Evolutionary conservation across 2,113 vertebrate genomes (phyloP).

Genomic region (Genyomyrus donnyi): DNA sequence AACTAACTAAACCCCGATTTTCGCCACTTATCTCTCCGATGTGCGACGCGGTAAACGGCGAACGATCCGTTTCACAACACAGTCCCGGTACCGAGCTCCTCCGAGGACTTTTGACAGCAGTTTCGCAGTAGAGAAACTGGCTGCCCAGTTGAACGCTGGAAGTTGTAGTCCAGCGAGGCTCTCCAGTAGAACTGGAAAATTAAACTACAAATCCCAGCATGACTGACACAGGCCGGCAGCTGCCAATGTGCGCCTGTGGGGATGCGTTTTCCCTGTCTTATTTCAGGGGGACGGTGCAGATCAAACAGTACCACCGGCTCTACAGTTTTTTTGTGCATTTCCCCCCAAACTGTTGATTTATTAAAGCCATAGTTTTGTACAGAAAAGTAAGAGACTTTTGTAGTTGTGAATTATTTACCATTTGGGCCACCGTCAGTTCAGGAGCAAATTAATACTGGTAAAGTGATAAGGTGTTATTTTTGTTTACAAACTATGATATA

Average conservation of each 20-base stretch:
- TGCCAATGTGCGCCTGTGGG: not conserved
- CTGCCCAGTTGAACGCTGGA: slow-evolving; percentile 6
- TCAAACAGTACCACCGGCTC: not conserved
- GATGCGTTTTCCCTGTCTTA: not conserved
- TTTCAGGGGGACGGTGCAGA: not conserved
- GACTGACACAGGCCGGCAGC: not conserved
- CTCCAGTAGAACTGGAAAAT: not conserved
- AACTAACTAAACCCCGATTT: not conserved
- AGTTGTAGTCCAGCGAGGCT: slow-evolving; percentile 20
- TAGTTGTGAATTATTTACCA: not conserved
- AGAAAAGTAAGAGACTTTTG: not conserved
- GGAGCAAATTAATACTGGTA: not conserved
- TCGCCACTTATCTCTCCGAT: not conserved
- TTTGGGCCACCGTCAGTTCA: not conserved
- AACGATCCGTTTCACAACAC: not conserved
- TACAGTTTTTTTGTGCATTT: not conserved
- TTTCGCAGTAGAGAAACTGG: slow-evolving; percentile 18
- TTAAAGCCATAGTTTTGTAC: not conserved
- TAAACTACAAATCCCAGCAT: not conserved
- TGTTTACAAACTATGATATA: not conserved
- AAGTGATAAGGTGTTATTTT: not conserved
- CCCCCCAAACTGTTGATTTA: not conserved
- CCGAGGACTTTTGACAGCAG: slow-evolving; percentile 13
- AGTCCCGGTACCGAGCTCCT: not conserved
- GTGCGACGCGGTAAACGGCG: no score